phyloP scores from a whole-genome alignment of 2,797 vertebrate species.

The Sylvilagus floridanus region DNA sequence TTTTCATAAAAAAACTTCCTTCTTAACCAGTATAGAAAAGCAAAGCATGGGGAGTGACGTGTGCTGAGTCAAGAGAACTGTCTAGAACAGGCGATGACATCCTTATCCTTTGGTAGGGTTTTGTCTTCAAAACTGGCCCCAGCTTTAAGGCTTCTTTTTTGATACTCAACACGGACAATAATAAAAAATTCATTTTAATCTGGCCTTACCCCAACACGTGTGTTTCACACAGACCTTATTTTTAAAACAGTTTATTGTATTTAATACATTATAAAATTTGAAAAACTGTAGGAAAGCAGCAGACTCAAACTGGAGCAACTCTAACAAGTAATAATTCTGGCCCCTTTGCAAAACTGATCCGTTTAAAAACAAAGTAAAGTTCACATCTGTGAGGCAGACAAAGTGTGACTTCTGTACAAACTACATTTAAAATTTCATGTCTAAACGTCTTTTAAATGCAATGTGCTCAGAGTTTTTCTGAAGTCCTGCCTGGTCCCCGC shows the following conservation, averaged over 20 bases:
- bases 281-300: conserved; percentile 90
- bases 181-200: conserved; percentile 22
- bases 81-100: neutral
- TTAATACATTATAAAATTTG: conserved; percentile 91
- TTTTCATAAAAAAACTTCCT: neutral
- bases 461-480: conserved; percentile 78
- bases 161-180: neutral
- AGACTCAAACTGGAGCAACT: conserved; percentile 89
- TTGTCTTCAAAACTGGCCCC: neutral
- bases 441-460: conserved; percentile 67
- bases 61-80: neutral
- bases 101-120: neutral
- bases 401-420: conserved; percentile 86
- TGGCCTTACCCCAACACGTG: conserved; percentile 63
- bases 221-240: conserved; percentile 85
- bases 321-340: conserved; percentile 89
- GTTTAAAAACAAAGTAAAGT: conserved; percentile 86
- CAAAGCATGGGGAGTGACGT: neutral
- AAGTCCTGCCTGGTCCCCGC: conserved; percentile 82
- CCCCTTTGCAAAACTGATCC: conserved; percentile 85
- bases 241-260: conserved; percentile 91
- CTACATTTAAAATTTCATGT: conserved; percentile 82
- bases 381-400: conserved; percentile 87
- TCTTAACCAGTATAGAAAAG: neutral
- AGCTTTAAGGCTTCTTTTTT: neutral